Evolutionary conservation across 2,113 vertebrate species (phyloP).

Genomic region (Anthoscopus minutus): DNA sequence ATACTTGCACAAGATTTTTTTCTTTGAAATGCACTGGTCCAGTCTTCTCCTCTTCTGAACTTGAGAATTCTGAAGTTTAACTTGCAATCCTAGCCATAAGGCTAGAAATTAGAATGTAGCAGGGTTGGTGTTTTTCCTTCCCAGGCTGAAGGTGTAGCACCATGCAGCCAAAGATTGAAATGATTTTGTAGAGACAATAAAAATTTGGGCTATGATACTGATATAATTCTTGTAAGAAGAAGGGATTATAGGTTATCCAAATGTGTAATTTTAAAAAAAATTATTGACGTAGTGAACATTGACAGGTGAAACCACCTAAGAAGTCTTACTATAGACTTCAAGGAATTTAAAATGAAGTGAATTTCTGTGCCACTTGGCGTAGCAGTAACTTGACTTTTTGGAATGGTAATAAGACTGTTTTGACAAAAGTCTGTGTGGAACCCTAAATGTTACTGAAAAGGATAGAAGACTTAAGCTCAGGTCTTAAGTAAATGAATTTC

Average conservation of each 20-base stretch:
- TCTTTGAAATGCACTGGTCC: not conserved
- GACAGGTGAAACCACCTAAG: not conserved
- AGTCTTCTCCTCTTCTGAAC: not conserved
- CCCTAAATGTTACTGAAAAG: not conserved
- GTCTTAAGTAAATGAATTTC: not conserved
- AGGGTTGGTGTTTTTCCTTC: not conserved
- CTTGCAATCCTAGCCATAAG: rapidly evolving
- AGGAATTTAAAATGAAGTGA: not conserved
- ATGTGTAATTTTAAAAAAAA: not conserved
- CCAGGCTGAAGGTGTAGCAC: not conserved
- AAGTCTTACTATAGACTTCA: not conserved
- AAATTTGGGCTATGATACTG: not conserved
- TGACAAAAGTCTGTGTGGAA: not conserved
- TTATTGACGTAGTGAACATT: not conserved
- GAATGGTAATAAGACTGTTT: not conserved
- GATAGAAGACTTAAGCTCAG: not conserved
- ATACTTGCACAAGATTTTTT: not conserved
- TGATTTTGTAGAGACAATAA: not conserved
- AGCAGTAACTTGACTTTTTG: not conserved
- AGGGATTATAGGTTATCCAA: not conserved
- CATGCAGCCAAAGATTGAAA: not conserved
- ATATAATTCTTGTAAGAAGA: not conserved
- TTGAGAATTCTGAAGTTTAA: not conserved
- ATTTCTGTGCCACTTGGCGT: not conserved
- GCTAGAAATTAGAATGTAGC: not conserved